Evolutionary conservation across 2,888 invertebrate species (phyloP), one percentile per base, ranked within the genome.

Genomic region (Eudemis profundana): DNA sequence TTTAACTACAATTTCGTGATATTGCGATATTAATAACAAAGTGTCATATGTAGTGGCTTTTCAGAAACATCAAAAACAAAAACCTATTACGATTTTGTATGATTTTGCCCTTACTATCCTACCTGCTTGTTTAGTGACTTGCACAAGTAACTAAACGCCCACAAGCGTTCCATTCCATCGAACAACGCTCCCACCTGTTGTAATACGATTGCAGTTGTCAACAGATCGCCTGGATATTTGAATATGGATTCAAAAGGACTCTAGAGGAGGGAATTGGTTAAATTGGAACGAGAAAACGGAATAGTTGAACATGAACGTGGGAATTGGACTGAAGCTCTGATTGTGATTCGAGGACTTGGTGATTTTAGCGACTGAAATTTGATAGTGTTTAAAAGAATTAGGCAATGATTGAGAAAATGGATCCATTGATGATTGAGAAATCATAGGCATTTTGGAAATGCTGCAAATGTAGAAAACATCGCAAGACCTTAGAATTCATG

Each of bases 171-270:
- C 68, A 59, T 59, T 36, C 12, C 47, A 67, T 64, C 61, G 61
- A 66, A 72, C 70, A 69, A 54, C 67, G 23, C 69, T 68, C 15
- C 78, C 83, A 83, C 83, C 83, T 83, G 83, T 83, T 80, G 83
- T 74, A 70, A 64, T 68, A 61, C 59, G 73, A 74, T 74, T 78
- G 77, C 81, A 77, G 72, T 77, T 80, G 78, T 81, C 81, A 76
- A 75, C 78, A 75, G 73, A 77, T 75, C 72, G 67, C 44, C 46
- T 49, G 54, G 51, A 54, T 53, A 38, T 63, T 63, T 56, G 56
- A 63, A 63, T 63, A 63, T 63, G 63, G 63, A 63, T 63, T 63
- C 63, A 29, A 63, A 61, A 74, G 70, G 72, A 71, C 69, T 68
- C 79, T 75, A 76, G 23, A 33, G 74, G 59, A 51, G 61, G 68